Evolutionary conservation across 2,888 invertebrate genomes (phyloP).

Genomic region (Meta bourneti): DNA sequence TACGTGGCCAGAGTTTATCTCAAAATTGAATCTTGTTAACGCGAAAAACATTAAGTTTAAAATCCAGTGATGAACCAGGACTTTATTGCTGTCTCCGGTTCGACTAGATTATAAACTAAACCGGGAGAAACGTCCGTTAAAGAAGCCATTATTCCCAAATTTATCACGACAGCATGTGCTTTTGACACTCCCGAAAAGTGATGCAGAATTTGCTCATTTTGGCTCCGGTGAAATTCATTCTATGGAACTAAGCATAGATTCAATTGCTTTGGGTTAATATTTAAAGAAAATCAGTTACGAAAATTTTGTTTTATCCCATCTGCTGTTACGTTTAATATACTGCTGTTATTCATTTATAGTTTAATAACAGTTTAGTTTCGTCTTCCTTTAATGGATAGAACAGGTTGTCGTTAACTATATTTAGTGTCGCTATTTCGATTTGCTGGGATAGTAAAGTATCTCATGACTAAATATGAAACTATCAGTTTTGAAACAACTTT

Average conservation of each 20-base stretch:
- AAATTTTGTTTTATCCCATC: background rate
- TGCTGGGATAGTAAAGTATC: no score
- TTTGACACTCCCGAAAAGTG: conserved; percentile 51
- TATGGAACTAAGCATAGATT: background rate
- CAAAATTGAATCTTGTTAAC: conserved; percentile 35
- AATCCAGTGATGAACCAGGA: conserved; percentile 19
- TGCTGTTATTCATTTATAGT: background rate
- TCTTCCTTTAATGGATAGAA: no score
- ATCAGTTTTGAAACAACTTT: no score
- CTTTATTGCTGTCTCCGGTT: conserved; percentile 30
- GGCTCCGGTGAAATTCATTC: background rate
- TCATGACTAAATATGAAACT: no score
- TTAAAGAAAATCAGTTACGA: background rate
- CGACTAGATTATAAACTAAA: conserved; percentile 21
- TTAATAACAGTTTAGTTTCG: no score
- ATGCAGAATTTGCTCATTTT: conserved; percentile 33
- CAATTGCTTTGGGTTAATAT: background rate
- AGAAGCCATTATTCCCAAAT: conserved; percentile 58
- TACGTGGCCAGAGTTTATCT: conserved; percentile 24
- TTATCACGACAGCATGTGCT: conserved; percentile 56
- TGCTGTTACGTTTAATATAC: background rate
- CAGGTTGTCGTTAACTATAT: no score
- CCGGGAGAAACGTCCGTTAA: conserved; percentile 1
- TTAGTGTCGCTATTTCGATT: no score
- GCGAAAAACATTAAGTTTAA: conserved; percentile 48